Conservation (phyloP, 2,113 vertebrate genomes). For the Ctenodactylus gundi region DNA sequence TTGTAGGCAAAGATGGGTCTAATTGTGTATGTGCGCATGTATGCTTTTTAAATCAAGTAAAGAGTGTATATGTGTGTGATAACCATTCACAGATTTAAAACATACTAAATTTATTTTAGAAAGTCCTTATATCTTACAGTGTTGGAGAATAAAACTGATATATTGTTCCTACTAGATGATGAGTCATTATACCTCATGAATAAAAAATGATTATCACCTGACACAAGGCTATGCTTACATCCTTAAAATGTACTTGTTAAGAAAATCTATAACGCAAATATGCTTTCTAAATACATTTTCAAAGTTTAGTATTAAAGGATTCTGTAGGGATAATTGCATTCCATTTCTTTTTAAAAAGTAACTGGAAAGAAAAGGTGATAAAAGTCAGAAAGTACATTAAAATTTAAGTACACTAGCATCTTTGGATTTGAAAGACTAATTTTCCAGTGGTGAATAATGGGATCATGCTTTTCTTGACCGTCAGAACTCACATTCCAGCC, state of each 20-base stretch:
- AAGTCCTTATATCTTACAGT: neutral
- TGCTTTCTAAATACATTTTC: constrained; percentile 64
- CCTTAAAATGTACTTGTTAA: constrained; percentile 59
- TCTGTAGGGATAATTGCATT: constrained; percentile 43
- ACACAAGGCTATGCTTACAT: constrained; percentile 50
- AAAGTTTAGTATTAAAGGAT: constrained; percentile 54
- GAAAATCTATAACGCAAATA: constrained; percentile 66
- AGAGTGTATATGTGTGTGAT: neutral
- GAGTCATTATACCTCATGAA: constrained; percentile 66
- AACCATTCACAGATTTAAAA: constrained; percentile 5
- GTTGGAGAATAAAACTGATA: neutral
- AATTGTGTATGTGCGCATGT: neutral
- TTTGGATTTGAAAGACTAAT: constrained; percentile 41
- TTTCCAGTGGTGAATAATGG: constrained; percentile 22
- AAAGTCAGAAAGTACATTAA: constrained; percentile 53
- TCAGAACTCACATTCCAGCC: neutral
- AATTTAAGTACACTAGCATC: constrained; percentile 46
- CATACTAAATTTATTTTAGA: constrained; percentile 18
- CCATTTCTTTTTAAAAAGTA: constrained; percentile 47
- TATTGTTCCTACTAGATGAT: constrained; percentile 53
- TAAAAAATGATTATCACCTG: constrained; percentile 68
- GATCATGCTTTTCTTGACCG: neutral
- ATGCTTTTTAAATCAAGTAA: constrained; percentile 29
- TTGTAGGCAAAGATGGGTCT: constrained; percentile 1
- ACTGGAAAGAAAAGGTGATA: constrained; percentile 42